Conservation (phyloP, 2,888 invertebrate genomes). For the Lasioglossum morio region DNA sequence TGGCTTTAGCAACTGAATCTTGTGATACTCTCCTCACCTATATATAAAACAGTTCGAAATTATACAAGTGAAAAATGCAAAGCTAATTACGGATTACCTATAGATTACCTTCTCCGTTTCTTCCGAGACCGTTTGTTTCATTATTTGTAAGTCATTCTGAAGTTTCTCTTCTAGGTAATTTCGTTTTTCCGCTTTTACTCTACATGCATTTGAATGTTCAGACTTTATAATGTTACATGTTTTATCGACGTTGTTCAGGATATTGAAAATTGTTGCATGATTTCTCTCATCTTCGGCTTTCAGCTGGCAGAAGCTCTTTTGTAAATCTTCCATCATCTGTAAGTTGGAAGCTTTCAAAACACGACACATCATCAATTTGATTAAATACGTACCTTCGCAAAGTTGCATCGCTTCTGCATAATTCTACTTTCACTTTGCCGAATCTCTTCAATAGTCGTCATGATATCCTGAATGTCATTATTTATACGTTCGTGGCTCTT, state of each 20-base stretch:
- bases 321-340: slow-evolving; percentile 72
- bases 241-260: slow-evolving; percentile 61
- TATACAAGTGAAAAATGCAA: not conserved
- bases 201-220: slow-evolving; percentile 46
- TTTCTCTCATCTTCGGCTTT: slow-evolving; percentile 62
- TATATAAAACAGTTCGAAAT: slow-evolving; percentile 24
- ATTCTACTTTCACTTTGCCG: slow-evolving; percentile 66
- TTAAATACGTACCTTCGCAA: slow-evolving; percentile 56
- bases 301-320: slow-evolving; percentile 65
- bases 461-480: slow-evolving; percentile 68
- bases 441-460: slow-evolving; percentile 64
- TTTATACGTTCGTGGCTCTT: slow-evolving; percentile 72
- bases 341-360: slow-evolving; percentile 17
- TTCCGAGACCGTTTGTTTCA: slow-evolving; percentile 68
- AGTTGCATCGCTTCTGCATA: slow-evolving; percentile 60
- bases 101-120: slow-evolving; percentile 72
- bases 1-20: slow-evolving; percentile 63
- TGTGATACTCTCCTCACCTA: slow-evolving; percentile 72
- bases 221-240: slow-evolving; percentile 66
- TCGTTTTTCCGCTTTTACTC: slow-evolving; percentile 62
- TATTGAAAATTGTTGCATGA: slow-evolving; percentile 58
- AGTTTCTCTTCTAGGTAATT: slow-evolving; percentile 70
- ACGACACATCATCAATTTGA: not conserved
- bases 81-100: not conserved
- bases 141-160: slow-evolving; percentile 61